A percentile compares a stretch with the other conserved stretches of the same genome.
Conservation (phyloP, 2,888 invertebrate species). For the Erebia aethiops region DNA sequence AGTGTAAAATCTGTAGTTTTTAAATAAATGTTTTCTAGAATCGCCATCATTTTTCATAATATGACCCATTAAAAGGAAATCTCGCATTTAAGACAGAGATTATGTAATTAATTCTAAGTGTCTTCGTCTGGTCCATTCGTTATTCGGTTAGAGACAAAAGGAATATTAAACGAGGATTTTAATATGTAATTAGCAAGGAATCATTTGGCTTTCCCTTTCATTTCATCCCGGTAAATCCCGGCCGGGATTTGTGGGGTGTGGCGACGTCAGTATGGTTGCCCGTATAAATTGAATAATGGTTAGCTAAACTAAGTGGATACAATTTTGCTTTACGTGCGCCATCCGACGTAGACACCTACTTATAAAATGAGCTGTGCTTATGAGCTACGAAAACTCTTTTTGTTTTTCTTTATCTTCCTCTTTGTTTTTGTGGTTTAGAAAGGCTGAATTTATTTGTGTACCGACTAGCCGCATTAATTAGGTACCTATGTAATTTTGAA, state of each 20-base stretch:
- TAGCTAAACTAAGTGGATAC: slow-evolving; percentile 70
- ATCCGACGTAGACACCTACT: slow-evolving; percentile 40
- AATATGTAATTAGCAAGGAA: slow-evolving; percentile 18
- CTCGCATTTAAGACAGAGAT: slow-evolving; percentile 10
- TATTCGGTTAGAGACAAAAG: slow-evolving; percentile 16
- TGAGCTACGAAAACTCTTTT: slow-evolving; percentile 35
- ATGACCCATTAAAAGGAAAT: neutral
- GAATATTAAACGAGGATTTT: slow-evolving; percentile 12
- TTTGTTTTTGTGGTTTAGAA: neutral
- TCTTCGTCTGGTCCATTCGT: slow-evolving; percentile 1
- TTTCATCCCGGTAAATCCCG: slow-evolving; percentile 45
- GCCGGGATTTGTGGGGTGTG: slow-evolving; percentile 54
- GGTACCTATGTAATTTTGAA: neutral
- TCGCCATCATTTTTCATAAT: too few species aligned
- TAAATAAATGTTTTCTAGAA: too few species aligned
- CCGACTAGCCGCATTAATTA: neutral
- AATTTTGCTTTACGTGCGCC: slow-evolving; percentile 67
- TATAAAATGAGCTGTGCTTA: slow-evolving; percentile 23
- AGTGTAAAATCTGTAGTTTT: too few species aligned
- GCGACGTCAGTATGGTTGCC: slow-evolving; percentile 38
- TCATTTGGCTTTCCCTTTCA: slow-evolving; percentile 34
- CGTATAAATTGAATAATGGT: slow-evolving; percentile 76
- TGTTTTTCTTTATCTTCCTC: slow-evolving; percentile 12
- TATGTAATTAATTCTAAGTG: slow-evolving; percentile 5
- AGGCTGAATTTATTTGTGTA: neutral